A percentile compares a stretch with the other conserved stretches of the same genome.
phyloP scores from a whole-genome alignment of 2,888 invertebrate genomes.

The Camponotus fellah region DNA sequence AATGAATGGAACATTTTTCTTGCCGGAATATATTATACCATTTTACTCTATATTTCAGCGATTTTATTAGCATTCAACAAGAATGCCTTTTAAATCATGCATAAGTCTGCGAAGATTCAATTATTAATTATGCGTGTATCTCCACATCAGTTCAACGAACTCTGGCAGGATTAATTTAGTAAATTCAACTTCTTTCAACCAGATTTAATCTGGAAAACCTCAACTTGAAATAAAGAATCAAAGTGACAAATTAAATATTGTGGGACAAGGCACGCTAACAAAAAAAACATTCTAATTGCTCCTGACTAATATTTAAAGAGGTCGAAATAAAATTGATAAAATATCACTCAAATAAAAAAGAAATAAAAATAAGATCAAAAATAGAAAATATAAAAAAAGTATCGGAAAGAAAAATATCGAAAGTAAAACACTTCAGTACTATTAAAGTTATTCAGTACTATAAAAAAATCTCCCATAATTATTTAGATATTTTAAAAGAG shows the following conservation, averaged over 20 bases:
- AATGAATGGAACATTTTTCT: no score
- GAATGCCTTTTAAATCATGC: background rate
- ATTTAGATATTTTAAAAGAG: background rate
- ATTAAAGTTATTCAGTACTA: no score
- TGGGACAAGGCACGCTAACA: background rate
- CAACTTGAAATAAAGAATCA: slow-evolving; percentile 67
- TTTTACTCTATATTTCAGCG: background rate
- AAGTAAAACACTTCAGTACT: background rate
- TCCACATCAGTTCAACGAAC: slow-evolving; percentile 73
- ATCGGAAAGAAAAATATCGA: no score
- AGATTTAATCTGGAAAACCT: slow-evolving; percentile 71
- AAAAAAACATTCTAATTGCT: background rate
- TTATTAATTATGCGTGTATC: slow-evolving; percentile 39
- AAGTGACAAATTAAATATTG: slow-evolving; percentile 50
- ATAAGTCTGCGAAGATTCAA: background rate
- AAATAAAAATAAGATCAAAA: no score
- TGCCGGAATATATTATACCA: no score
- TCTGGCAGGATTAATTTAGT: slow-evolving; percentile 70
- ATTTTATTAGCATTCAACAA: background rate
- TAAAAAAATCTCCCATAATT: background rate
- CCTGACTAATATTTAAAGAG: slow-evolving; percentile 4
- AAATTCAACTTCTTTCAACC: slow-evolving; percentile 69
- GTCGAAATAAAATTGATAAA: background rate
- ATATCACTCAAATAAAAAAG: background rate
- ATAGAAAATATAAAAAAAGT: background rate